Conservation (phyloP, 2,888 invertebrate genomes). For the Lysandra bellargus region DNA sequence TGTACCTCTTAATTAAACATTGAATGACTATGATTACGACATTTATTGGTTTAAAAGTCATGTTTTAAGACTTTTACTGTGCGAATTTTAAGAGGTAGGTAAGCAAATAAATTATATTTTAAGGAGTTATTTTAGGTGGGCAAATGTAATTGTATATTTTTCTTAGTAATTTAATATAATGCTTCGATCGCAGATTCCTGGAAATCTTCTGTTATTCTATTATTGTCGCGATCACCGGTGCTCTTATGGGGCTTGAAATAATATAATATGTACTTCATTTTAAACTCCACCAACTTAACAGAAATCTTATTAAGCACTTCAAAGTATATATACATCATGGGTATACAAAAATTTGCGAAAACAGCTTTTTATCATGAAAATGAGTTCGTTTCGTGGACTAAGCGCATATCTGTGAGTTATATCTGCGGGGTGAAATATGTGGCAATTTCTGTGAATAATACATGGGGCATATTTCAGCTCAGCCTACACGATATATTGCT, state of each 20-base stretch:
- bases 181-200: too few relatives aligned
- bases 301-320: neutral
- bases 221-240: too few relatives aligned
- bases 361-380: constrained; percentile 33
- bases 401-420: constrained; percentile 73
- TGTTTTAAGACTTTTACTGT: neutral
- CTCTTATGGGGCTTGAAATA: too few relatives aligned
- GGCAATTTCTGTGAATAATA: constrained; percentile 83
- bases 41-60: neutral
- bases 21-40: neutral
- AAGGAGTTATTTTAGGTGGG: neutral
- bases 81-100: neutral
- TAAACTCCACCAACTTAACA: neutral
- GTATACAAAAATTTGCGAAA: constrained; percentile 15
- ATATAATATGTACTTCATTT: too few relatives aligned
- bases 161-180: neutral
- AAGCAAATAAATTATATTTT: neutral
- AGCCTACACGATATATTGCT: constrained; percentile 50
- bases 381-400: constrained; percentile 42
- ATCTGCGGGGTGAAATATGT: constrained; percentile 81
- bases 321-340: neutral
- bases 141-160: neutral
- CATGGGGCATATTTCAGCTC: constrained; percentile 81
- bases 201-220: too few relatives aligned
- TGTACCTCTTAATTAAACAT: neutral